Conservation (phyloP, 1,140 invertebrate genomes). For the Rhynchophorus ferrugineus region DNA sequence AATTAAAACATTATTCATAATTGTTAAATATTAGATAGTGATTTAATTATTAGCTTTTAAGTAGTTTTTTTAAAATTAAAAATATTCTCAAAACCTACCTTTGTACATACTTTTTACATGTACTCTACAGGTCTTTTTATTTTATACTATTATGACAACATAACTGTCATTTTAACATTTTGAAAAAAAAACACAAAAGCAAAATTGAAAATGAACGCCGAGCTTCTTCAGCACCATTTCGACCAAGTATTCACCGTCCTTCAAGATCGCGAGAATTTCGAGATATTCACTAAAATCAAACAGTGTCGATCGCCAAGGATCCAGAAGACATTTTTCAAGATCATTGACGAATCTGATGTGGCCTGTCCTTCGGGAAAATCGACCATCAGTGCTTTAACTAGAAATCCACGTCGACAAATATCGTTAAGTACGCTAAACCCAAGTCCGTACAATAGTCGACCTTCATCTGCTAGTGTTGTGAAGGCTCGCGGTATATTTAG, state of each 20-base stretch:
- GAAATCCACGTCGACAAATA: background rate
- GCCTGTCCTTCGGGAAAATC: background rate
- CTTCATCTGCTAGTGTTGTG: constrained; percentile 3
- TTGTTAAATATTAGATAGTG: no score
- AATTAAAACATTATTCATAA: no score
- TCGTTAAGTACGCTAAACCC: background rate
- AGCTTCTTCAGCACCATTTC: constrained; percentile 24
- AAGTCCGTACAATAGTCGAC: constrained; percentile 4
- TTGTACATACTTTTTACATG: no score
- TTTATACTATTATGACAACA: no score
- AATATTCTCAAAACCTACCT: no score
- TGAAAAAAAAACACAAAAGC: no score
- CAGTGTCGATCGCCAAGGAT: constrained; percentile 8
- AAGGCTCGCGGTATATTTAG: background rate
- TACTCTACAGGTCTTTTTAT: no score
- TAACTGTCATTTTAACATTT: no score
- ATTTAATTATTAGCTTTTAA: no score
- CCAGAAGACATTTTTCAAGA: constrained; percentile 20
- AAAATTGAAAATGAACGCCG: constrained; percentile 25
- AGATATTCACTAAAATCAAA: constrained; percentile 25
- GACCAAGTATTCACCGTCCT: constrained; percentile 23
- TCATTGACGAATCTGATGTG: constrained; percentile 5
- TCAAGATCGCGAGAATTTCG: constrained; percentile 25
- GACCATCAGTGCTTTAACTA: background rate
- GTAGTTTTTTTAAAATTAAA: no score